Conservation (phyloP, 2,797 vertebrate genomes). For the Eutrigla gurnardus region DNA sequence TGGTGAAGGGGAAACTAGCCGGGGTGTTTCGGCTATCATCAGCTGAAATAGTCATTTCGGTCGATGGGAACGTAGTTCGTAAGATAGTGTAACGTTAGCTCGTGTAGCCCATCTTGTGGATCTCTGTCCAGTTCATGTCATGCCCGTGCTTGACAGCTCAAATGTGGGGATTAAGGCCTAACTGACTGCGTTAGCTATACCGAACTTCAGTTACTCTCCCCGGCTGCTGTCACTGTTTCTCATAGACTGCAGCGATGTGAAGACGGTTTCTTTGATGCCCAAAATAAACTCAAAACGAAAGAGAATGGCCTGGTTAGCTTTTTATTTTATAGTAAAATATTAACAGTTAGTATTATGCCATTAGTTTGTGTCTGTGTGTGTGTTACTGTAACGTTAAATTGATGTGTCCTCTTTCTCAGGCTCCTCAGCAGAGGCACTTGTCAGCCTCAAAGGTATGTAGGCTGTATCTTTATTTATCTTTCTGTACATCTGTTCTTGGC, state of each 20-base stretch:
- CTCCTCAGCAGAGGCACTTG: slow-evolving; percentile 98
- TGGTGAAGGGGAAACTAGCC: background rate
- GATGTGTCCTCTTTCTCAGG: slow-evolving; percentile 78
- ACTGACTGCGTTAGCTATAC: slow-evolving; percentile 47
- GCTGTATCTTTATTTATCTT: slow-evolving; percentile 16
- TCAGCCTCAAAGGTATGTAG: slow-evolving; percentile 96
- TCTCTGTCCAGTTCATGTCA: slow-evolving; percentile 43
- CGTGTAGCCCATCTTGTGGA: slow-evolving; percentile 10
- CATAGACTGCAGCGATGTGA: background rate
- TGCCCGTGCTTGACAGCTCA: slow-evolving; percentile 66
- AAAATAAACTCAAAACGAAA: background rate
- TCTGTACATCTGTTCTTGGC: slow-evolving; percentile 12
- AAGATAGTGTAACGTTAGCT: slow-evolving; percentile 36
- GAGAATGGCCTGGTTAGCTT: no score
- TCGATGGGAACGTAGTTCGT: background rate
- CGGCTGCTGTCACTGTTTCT: slow-evolving; percentile 30
- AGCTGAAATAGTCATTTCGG: background rate
- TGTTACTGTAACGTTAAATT: slow-evolving; percentile 3
- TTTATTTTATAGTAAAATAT: background rate
- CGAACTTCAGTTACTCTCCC: slow-evolving; percentile 21
- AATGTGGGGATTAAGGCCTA: slow-evolving; percentile 59
- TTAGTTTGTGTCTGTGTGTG: background rate
- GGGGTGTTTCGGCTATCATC: background rate
- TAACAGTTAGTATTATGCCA: background rate
- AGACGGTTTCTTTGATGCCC: background rate